phyloP scores from a whole-genome alignment of 2,888 invertebrate species.

The Brassicogethes aeneus region DNA sequence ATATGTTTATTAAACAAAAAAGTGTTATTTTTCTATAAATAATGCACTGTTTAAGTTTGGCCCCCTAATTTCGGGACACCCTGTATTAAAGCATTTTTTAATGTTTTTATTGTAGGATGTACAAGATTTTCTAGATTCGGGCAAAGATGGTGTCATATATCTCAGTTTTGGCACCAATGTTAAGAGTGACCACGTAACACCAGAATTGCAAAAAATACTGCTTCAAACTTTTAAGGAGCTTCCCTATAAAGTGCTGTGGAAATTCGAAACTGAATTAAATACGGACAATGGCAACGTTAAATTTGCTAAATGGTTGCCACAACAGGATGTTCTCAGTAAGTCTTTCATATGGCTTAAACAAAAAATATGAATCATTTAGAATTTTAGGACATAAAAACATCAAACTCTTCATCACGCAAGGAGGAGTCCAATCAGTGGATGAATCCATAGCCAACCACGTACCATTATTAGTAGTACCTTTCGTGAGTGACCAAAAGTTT shows the following conservation, averaged over 20 bases:
- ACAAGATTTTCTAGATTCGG: slow-evolving; percentile 29
- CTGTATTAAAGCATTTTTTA: slow-evolving; percentile 7
- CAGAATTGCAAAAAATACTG: slow-evolving; percentile 24
- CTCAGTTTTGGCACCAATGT: slow-evolving; percentile 39
- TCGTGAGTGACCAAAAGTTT: slow-evolving; percentile 22
- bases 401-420: slow-evolving; percentile 38
- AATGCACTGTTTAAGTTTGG: too few relatives aligned
- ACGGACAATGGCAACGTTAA: slow-evolving; percentile 12
- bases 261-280: slow-evolving; percentile 31
- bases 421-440: slow-evolving; percentile 41
- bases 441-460: slow-evolving; percentile 39
- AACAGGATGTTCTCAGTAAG: slow-evolving; percentile 14
- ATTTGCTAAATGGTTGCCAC: slow-evolving; percentile 12
- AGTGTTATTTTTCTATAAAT: too few relatives aligned
- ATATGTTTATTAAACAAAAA: too few relatives aligned
- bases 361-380: background rate
- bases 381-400: slow-evolving; percentile 24
- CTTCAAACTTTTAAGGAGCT: slow-evolving; percentile 31
- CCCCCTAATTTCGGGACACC: slow-evolving; percentile 8
- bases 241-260: slow-evolving; percentile 37
- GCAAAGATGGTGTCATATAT: slow-evolving; percentile 34
- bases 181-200: slow-evolving; percentile 27
- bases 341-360: slow-evolving; percentile 1
- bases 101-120: slow-evolving; percentile 30
- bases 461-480: slow-evolving; percentile 26